Base-by-base conservation (phyloP, 1,140 invertebrate genomes). In the Maniola jurtina region DNA sequence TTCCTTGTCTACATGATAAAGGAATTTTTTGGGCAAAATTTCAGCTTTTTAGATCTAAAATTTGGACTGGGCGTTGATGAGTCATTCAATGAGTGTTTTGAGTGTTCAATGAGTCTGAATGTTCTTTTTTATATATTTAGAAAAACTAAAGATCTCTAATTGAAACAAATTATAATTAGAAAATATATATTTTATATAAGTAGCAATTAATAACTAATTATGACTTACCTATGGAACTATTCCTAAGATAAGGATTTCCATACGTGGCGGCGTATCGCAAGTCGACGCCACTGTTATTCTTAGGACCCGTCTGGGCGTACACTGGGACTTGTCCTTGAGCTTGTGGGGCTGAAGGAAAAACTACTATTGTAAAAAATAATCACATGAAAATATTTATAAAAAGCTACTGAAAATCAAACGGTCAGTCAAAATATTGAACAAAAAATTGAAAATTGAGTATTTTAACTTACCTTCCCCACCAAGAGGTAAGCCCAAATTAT, bases 191-290 rank as follows among this genome's bases (percentile, higher is more conserved):
- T 2, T 13, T 2, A 42, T 42, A 42, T 42, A 42, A 14, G 48
- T 47, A 13, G 35, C 48, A 8, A 34, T 34, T 36, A 35, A 45
- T 7, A 34, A 14, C 2, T 34, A 15, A 55, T 36, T 61, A 52
- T 34, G 9, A 52, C 78, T 83, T 71, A 89, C 90, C 92, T 77
- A 93, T 70, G 68, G 83, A 91, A 64, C 92, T 92, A 71, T 93
- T 95, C 85, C 96, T 93, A 66, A 97, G 92, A 87, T 97, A 97
- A 6, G 96, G 96, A 88, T 97, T 97, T 48, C 96, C 96, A 82
- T 97, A 98, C 2, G 95, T 95, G 40, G 96, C 96, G 50, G 95
- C 95, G 84, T 96, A 97, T 66, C 96, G 92, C 14, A 96, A 94
- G 83, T 97, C 96, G 67, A 97, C 95, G 62, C 91, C 94, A 4